Conservation (phyloP, 2,113 vertebrate species). For the Pongo abelii region DNA sequence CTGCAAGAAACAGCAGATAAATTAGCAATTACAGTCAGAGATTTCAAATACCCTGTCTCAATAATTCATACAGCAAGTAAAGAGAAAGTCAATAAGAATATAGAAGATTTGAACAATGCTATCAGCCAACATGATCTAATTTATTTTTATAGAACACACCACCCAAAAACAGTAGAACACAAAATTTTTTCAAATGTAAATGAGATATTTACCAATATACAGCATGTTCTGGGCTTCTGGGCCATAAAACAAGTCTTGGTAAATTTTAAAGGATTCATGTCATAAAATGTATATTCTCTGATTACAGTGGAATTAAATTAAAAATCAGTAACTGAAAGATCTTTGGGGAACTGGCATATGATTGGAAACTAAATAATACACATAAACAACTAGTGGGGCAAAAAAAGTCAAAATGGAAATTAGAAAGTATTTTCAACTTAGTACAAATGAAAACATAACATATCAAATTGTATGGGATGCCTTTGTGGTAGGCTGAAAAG, state of each 20-base stretch:
- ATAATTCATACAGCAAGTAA: not conserved
- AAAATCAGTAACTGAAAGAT: not conserved
- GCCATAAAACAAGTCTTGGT: not conserved
- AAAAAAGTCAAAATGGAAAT: not conserved
- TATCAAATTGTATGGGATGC: not conserved
- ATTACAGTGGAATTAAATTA: not conserved
- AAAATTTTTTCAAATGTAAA: not conserved
- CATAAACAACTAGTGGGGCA: not conserved
- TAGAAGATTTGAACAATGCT: not conserved
- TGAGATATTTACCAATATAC: not conserved
- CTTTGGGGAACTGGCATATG: not conserved
- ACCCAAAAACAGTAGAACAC: not conserved
- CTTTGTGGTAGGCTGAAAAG: not conserved
- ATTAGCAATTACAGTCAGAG: not conserved
- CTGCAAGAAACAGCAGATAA: not conserved
- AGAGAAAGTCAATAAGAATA: not conserved
- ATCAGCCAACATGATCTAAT: not conserved
- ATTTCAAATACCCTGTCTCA: not conserved
- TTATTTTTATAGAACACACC: not conserved
- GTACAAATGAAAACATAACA: not conserved
- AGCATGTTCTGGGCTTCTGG: not conserved
- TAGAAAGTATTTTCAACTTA: not conserved
- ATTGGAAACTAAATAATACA: not conserved
- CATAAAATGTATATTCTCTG: not conserved
- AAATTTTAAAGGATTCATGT: not conserved